phyloP scores from a whole-genome alignment of 2,113 vertebrate species.

The Archocentrus centrarchus region DNA sequence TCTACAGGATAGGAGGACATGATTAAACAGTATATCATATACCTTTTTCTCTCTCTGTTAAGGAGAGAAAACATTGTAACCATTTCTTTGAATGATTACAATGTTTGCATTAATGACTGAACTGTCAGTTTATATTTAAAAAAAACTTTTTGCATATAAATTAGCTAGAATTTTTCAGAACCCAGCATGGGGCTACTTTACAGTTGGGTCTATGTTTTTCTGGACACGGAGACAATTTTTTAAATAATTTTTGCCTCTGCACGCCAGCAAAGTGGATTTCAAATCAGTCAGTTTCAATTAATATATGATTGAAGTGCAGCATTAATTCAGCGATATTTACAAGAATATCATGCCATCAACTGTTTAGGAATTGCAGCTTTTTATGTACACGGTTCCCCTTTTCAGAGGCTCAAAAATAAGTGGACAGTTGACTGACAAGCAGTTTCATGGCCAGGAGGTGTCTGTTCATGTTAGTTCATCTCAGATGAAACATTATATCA shows the following conservation, averaged over 20 bases:
- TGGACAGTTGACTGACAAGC: background rate
- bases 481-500: background rate
- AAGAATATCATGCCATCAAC: background rate
- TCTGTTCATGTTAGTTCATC: background rate
- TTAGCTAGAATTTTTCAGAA: too few species aligned
- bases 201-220: too few species aligned
- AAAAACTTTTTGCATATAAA: too few species aligned
- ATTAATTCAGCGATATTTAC: background rate
- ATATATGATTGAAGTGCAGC: background rate
- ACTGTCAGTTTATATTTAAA: too few species aligned
- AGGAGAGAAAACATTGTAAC: background rate
- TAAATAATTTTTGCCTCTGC: too few species aligned
- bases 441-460: background rate
- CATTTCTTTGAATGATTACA: background rate
- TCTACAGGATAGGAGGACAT: background rate
- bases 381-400: background rate
- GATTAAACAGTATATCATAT: background rate
- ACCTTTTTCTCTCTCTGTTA: background rate
- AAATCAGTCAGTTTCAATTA: too few species aligned
- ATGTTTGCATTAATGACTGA: background rate
- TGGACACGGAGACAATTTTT: too few species aligned
- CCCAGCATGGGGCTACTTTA: background rate
- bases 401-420: background rate
- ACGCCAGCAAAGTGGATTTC: too few species aligned
- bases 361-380: background rate